phyloP scores from a whole-genome alignment of 2,797 vertebrate genomes.

The Chrosomus eos region DNA sequence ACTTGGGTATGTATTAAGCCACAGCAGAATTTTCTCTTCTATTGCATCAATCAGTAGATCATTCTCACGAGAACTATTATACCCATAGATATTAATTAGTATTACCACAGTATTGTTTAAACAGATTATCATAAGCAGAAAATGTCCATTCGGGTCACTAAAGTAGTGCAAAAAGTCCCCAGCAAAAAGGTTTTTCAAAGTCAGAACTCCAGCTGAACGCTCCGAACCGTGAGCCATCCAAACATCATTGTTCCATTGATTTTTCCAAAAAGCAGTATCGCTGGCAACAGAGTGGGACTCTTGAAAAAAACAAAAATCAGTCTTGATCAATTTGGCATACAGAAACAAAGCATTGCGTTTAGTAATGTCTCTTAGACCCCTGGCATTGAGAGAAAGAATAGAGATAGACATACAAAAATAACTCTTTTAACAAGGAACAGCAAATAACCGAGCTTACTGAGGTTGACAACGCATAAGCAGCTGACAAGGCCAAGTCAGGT shows the following conservation, averaged over 20 bases:
- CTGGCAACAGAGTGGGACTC: no score
- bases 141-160: not conserved
- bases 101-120: not conserved
- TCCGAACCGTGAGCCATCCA: not conserved
- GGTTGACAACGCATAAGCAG: not conserved
- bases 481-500: not conserved
- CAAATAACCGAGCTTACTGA: not conserved
- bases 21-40: no score
- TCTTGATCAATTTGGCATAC: no score
- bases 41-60: no score
- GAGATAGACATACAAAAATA: no score
- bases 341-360: no score
- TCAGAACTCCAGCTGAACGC: not conserved
- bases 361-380: no score
- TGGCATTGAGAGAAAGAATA: no score
- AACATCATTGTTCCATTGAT: not conserved
- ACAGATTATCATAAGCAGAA: not conserved
- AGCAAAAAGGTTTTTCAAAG: not conserved
- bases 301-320: no score
- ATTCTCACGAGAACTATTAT: not conserved
- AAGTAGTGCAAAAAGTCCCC: not conserved
- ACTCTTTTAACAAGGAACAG: no score
- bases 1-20: no score
- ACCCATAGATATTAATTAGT: constrained; percentile 3
- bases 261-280: no score